Percentiles rank a stretch among this genome's conserved stretches.
Conservation (phyloP, 2,113 vertebrate genomes). For the Aspiorhynchus laticeps region DNA sequence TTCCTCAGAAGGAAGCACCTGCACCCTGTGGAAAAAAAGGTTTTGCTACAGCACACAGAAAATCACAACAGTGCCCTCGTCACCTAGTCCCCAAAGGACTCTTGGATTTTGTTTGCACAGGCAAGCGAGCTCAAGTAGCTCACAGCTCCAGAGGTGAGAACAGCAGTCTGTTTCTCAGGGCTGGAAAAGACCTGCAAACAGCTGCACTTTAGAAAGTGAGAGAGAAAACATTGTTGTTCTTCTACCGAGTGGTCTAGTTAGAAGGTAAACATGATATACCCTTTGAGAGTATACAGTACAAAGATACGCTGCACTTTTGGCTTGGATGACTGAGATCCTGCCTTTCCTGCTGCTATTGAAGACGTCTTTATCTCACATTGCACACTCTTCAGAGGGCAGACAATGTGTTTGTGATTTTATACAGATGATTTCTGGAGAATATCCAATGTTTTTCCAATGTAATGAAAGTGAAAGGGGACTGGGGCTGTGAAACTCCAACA, state of each 20-base stretch:
- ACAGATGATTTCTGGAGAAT: not conserved
- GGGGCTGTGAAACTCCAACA: not conserved
- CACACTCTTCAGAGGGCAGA: not conserved
- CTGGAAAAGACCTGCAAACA: conserved; percentile 16
- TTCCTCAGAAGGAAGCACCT: conserved; percentile 54
- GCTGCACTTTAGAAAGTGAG: conserved; percentile 25
- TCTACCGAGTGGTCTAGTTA: not conserved
- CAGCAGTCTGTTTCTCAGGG: conserved; percentile 1
- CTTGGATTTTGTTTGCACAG: conserved; percentile 21
- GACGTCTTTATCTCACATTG: not conserved
- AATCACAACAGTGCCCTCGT: conserved; percentile 15
- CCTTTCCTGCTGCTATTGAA: not conserved
- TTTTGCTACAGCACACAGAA: conserved; percentile 22
- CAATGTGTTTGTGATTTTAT: not conserved
- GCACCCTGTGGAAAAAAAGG: conserved; percentile 36
- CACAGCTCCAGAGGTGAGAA: conserved; percentile 28
- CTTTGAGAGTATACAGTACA: not conserved
- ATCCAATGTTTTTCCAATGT: not conserved
- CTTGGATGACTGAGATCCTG: not conserved
- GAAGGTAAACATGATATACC: not conserved
- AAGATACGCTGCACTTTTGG: not conserved
- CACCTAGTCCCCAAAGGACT: not conserved
- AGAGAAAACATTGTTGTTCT: conserved; percentile 9
- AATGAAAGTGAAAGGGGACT: not conserved
- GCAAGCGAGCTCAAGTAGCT: not conserved